These are phyloP conservation scores for Pachydiplax longipennis DNA, from an alignment of 2,888 invertebrate genomes.

Conservation along the genomic window DNA sequence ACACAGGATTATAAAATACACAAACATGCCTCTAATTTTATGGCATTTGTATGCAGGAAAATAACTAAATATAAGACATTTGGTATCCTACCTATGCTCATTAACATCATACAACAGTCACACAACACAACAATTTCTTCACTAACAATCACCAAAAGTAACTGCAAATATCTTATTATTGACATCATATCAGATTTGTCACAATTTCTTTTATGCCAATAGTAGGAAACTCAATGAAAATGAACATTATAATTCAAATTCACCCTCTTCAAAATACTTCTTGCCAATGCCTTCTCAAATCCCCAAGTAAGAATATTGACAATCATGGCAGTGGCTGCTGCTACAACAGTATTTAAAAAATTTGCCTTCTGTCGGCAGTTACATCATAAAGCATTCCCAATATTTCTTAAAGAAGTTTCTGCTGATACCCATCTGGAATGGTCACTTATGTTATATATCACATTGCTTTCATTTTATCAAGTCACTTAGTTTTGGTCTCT, in stretches of 20 bases:
- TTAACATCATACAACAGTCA: conserved; percentile 39
- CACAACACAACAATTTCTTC: conserved; percentile 39
- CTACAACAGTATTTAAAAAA: conserved; percentile 44
- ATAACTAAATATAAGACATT: conserved; percentile 45
- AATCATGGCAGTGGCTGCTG: conserved; percentile 45
- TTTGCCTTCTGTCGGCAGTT: conserved; percentile 36
- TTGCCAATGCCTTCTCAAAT: conserved; percentile 29
- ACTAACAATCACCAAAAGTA: conserved; percentile 43
- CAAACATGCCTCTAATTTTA: conserved; percentile 40
- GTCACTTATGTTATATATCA: conserved; percentile 43
- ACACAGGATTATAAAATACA: conserved; percentile 44
- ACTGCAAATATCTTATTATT: conserved; percentile 43
- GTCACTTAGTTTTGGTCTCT: conserved; percentile 44
- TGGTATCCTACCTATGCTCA: conserved; percentile 42
- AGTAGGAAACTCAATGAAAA: conserved; percentile 39
- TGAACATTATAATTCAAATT: conserved; percentile 19
- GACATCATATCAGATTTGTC: conserved; percentile 28
- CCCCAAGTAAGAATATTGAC: conserved; percentile 41
- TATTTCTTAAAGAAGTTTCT: conserved; percentile 42
- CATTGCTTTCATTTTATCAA: conserved; percentile 44
- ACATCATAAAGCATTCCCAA: conserved; percentile 42
- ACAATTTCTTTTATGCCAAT: conserved; percentile 21
- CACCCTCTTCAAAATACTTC: not conserved
- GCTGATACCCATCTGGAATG: conserved; percentile 42
- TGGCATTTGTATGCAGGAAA: conserved; percentile 39